Base-by-base conservation (phyloP, 2,888 invertebrate genomes). In the Thymelicus acteon region DNA sequence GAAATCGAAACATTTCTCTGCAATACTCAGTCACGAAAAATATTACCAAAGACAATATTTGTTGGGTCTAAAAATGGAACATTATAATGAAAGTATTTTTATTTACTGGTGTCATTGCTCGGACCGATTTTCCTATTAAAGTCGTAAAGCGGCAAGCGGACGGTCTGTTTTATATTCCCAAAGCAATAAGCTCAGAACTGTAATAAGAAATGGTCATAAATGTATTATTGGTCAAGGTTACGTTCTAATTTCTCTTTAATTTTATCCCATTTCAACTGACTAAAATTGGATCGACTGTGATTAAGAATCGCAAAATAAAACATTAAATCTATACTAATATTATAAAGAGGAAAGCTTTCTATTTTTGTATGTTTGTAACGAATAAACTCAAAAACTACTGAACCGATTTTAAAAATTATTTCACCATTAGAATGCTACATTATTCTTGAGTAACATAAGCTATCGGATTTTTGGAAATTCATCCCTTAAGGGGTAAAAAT, bases 131-230 rank as follows among this genome's bases (percentile, higher is more conserved):
- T 61, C 60, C 67, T 60, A 67, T 67, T 52, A 67, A 67, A 67
- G 52, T 52, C 60, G 60, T 67, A 67, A 61, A 74, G 31, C 37
- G 58, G 54, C 63, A 40, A 31, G 60, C 39, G 49, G 40, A 39
- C 24, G 60, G 67, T 67, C 60, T 67, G 67, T 67, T 67, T 67
- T 52, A 60, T 52, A 40, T 60, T 47, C 60, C 39, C 48, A 12
- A 49, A 19, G 67, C 67, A 67, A 60, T 67, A 60, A 52, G 49
- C 40, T 60, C 49, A 10, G 54, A 54, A 54, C 24, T 54, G 49
- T 60, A 67, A 60, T 67, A 67, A 52, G 40, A 49, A 13, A 67
- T 49, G 39, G 52, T 60, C 67, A 67, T 60, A 67, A 67, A 60
- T 67, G 49, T 48, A 47, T 66, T 37, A 66, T 58, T 60, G 58